A percentile compares a stretch with the other conserved stretches of the same genome.
Conservation (phyloP, 2,797 vertebrate species). For the Poeciliopsis paucimaculata region DNA sequence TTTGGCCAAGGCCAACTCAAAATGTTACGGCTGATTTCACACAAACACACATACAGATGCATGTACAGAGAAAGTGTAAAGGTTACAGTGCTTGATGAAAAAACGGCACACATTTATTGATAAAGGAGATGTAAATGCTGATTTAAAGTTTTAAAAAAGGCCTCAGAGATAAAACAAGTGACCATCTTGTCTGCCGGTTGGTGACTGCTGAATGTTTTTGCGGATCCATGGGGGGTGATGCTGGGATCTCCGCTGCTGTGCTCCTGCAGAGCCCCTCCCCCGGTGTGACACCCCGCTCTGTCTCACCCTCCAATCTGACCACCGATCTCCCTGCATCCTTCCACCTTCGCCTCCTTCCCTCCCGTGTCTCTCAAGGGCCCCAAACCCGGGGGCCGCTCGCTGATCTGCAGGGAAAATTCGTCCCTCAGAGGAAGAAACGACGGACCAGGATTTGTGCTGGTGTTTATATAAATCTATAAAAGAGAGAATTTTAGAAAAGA, state of each 20-base stretch:
- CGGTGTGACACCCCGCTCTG: slow-evolving; percentile 69
- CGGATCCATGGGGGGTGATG: slow-evolving; percentile 73
- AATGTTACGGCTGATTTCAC: slow-evolving; percentile 22
- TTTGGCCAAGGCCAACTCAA: slow-evolving; percentile 24
- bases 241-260: slow-evolving; percentile 78
- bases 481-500: slow-evolving; percentile 52
- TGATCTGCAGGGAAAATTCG: slow-evolving; percentile 18
- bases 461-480: slow-evolving; percentile 58
- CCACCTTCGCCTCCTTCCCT: slow-evolving; percentile 44
- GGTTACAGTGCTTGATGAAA: not conserved
- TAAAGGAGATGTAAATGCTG: not conserved
- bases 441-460: slow-evolving; percentile 29
- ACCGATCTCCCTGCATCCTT: slow-evolving; percentile 28
- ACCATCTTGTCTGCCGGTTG: slow-evolving; percentile 45
- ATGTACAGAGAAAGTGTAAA: slow-evolving; percentile 43
- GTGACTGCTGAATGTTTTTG: slow-evolving; percentile 71
- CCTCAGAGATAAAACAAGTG: slow-evolving; percentile 19
- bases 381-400: slow-evolving; percentile 15
- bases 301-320: slow-evolving; percentile 61
- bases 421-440: slow-evolving; percentile 29
- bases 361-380: slow-evolving; percentile 13
- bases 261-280: slow-evolving; percentile 64
- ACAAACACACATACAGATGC: slow-evolving; percentile 31
- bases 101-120: not conserved
- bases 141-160: not conserved